These are phyloP conservation scores for Micronycteris hirsuta DNA, from an alignment of 2,113 vertebrate genomes.

Conservation along the genomic window DNA sequence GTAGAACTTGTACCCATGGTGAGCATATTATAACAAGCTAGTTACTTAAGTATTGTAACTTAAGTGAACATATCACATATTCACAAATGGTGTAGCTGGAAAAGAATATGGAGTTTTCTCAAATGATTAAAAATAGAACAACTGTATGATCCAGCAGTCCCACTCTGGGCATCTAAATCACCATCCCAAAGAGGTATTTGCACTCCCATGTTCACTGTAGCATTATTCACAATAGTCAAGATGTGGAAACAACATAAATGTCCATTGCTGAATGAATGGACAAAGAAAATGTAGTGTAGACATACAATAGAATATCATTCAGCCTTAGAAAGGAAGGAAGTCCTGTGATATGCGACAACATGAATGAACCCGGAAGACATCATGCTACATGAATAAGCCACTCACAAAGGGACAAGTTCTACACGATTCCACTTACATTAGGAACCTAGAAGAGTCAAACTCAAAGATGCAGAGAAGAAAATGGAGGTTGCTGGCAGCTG, in stretches of 20 bases:
- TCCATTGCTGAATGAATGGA: background rate
- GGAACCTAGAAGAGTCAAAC: background rate
- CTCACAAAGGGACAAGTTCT: background rate
- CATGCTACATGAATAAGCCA: background rate
- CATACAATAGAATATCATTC: background rate
- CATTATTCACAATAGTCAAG: background rate
- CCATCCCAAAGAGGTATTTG: background rate
- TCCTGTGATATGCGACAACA: background rate
- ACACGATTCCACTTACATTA: background rate
- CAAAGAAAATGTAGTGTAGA: background rate
- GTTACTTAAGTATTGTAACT: background rate
- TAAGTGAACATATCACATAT: conserved; percentile 7
- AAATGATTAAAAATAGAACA: conserved; percentile 1
- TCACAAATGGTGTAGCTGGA: background rate
- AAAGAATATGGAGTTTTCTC: background rate
- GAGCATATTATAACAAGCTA: background rate
- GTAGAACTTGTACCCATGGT: background rate
- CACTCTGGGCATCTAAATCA: background rate
- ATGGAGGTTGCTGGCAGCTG: background rate
- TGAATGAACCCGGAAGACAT: background rate
- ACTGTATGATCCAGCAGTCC: background rate
- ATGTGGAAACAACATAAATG: background rate
- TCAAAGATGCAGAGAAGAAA: background rate
- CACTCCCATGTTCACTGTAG: background rate
- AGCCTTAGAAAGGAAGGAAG: background rate